These are phyloP conservation scores for Galerucella nymphaeae DNA, from an alignment of 2,888 invertebrate species.

Conservation along the genomic window DNA sequence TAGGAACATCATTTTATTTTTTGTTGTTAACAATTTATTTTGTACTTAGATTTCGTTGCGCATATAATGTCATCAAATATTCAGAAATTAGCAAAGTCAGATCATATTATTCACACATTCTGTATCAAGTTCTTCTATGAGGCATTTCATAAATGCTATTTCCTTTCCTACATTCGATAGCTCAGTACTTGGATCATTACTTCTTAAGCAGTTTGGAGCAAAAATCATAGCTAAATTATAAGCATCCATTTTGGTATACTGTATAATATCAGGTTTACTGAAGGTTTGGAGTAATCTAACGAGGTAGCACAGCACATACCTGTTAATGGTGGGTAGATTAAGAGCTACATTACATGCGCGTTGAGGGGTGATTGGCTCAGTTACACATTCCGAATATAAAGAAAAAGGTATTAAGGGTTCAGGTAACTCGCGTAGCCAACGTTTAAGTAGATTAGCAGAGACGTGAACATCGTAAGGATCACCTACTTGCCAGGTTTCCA, in stretches of 20 bases:
- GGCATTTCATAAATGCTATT: slow-evolving; percentile 96
- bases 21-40: too few species aligned
- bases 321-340: slow-evolving; percentile 88
- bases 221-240: slow-evolving; percentile 99
- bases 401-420: slow-evolving; percentile 95
- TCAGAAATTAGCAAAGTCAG: too few species aligned
- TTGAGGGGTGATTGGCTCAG: slow-evolving; percentile 78
- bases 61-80: too few species aligned
- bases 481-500: slow-evolving; percentile 91
- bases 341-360: slow-evolving; percentile 86
- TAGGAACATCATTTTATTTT: too few species aligned
- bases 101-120: slow-evolving; percentile 79
- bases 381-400: slow-evolving; percentile 89
- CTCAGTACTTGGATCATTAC: slow-evolving; percentile 93
- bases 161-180: slow-evolving; percentile 97
- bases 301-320: slow-evolving; percentile 81
- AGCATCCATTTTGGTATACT: slow-evolving; percentile 97
- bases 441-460: slow-evolving; percentile 91
- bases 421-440: slow-evolving; percentile 95
- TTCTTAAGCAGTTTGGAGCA: slow-evolving; percentile 96
- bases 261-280: slow-evolving; percentile 90
- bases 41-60: too few species aligned
- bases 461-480: slow-evolving; percentile 91
- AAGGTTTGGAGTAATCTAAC: slow-evolving; percentile 85
- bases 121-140: slow-evolving; percentile 94